Conservation (phyloP, 2,888 invertebrate species). For the Diadegma fenestrale region DNA sequence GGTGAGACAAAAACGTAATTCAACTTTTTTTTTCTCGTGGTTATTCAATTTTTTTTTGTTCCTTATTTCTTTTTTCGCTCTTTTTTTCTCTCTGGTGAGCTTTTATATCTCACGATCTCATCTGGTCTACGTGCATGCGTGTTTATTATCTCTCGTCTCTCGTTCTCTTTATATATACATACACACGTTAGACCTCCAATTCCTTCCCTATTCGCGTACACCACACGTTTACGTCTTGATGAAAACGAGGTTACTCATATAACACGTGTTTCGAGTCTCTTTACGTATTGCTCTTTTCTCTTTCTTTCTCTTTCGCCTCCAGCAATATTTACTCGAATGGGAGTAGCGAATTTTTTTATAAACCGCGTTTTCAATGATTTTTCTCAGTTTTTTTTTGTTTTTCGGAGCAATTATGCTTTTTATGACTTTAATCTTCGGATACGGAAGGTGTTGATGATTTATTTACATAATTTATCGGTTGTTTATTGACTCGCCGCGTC, state of each 20-base stretch:
- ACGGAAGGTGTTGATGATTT: too few species aligned
- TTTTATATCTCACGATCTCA: constrained; percentile 29
- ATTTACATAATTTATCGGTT: background rate
- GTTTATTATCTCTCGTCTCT: constrained; percentile 51
- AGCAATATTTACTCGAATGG: background rate
- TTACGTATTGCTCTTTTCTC: constrained; percentile 20
- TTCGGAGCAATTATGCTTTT: background rate
- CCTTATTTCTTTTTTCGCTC: background rate
- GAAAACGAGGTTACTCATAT: constrained; percentile 70
- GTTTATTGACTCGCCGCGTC: background rate
- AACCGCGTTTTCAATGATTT: background rate
- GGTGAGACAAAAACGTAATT: constrained; percentile 77
- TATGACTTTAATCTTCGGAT: background rate
- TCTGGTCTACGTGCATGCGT: constrained; percentile 49
- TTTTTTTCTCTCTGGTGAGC: constrained; percentile 1
- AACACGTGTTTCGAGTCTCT: constrained; percentile 40
- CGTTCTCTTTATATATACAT: constrained; percentile 15
- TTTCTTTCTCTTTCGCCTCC: constrained; percentile 12
- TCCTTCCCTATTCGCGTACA: constrained; percentile 37
- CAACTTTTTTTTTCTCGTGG: background rate
- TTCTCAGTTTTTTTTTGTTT: background rate
- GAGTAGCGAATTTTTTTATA: background rate
- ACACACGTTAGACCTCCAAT: constrained; percentile 19
- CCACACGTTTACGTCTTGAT: constrained; percentile 34
- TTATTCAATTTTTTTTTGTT: constrained; percentile 4